Percentiles rank a stretch among this genome's conserved stretches.
Conservation (phyloP, 1,140 invertebrate species). For the Drosophila takahashii region DNA sequence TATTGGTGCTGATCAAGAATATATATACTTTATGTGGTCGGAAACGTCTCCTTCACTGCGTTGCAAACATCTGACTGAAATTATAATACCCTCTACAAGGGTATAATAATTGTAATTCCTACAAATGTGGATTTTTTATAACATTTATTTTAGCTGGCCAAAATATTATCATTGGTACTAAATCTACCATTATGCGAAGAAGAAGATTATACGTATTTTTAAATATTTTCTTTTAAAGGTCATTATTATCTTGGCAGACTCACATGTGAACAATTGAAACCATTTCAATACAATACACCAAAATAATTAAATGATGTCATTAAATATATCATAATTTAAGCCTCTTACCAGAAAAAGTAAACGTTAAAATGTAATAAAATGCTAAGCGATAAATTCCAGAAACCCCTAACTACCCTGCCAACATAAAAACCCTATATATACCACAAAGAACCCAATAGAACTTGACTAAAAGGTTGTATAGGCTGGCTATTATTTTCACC, state of each 20-base stretch:
- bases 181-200: too few relatives aligned
- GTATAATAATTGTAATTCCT: too few relatives aligned
- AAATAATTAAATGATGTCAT: not conserved
- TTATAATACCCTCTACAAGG: too few relatives aligned
- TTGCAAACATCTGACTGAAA: too few relatives aligned
- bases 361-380: not conserved
- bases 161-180: too few relatives aligned
- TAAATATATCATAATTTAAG: not conserved
- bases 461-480: not conserved
- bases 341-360: not conserved
- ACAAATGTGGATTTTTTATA: too few relatives aligned
- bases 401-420: not conserved
- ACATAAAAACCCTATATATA: not conserved
- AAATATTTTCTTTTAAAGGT: not conserved
- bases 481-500: slow-evolving; percentile 15
- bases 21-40: too few relatives aligned
- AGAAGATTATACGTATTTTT: too few relatives aligned
- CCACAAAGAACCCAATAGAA: not conserved
- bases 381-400: not conserved
- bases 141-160: too few relatives aligned
- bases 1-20: too few relatives aligned
- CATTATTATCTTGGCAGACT: not conserved
- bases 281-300: not conserved
- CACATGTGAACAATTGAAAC: not conserved
- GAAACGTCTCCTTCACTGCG: too few relatives aligned